These are phyloP conservation scores for Drosophila micromelanica DNA, from an alignment of 1,140 invertebrate species.

Conservation along the genomic window DNA sequence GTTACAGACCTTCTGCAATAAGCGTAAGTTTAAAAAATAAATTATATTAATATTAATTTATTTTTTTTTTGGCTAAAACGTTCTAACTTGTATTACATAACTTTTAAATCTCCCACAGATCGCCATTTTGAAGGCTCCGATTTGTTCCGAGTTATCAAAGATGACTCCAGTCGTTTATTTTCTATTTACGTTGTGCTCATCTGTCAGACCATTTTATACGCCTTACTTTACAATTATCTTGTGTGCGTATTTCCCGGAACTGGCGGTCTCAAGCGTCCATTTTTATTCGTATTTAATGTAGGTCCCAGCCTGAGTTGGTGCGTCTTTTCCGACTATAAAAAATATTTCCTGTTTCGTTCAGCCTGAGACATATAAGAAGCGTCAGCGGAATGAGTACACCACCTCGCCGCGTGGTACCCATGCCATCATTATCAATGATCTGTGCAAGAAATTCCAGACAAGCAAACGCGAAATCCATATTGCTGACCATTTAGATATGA, in stretches of 20 bases:
- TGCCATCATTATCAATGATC: conserved; percentile 72
- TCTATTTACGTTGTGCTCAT: conserved; percentile 62
- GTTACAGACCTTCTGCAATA: conserved; percentile 76
- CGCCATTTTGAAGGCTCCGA: conserved; percentile 46
- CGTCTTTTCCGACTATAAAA: neutral
- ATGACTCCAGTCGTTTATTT: conserved; percentile 59
- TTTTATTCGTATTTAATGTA: conserved; percentile 75
- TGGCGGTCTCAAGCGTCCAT: conserved; percentile 67
- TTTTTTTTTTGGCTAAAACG: too few species aligned
- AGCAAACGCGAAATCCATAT: conserved; percentile 62
- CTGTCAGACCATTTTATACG: conserved; percentile 63
- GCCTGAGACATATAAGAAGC: conserved; percentile 68
- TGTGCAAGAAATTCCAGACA: conserved; percentile 71
- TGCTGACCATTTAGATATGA: conserved; percentile 77
- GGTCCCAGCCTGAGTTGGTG: neutral
- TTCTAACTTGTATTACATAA: too few species aligned
- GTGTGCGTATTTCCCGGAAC: conserved; percentile 73
- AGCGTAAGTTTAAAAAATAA: conserved; percentile 46
- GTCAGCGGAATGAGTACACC: conserved; percentile 68
- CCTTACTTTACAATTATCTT: conserved; percentile 73
- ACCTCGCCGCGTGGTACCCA: conserved; percentile 55
- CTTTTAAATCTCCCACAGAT: conserved; percentile 38
- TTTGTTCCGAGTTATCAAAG: conserved; percentile 63
- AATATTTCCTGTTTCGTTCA: conserved; percentile 9
- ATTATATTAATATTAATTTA: too few species aligned